Evolutionary conservation across 2,888 invertebrate genomes (phyloP).

Genomic region (Mactromeris polynyma): DNA sequence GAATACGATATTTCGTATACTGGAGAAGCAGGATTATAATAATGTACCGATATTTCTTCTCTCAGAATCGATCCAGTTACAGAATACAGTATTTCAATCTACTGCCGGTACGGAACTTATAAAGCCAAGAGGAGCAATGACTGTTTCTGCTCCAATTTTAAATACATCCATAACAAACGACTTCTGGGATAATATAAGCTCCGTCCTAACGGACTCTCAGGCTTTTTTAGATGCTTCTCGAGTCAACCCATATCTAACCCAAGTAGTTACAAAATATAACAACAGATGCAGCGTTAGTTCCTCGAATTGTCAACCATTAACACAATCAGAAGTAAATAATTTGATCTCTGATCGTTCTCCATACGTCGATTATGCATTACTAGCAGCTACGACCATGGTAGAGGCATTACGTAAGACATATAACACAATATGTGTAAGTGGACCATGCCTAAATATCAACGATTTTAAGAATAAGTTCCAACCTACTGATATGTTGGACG

Average conservation of each 20-base stretch:
- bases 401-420: slow-evolving; percentile 31
- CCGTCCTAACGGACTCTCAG: slow-evolving; percentile 38
- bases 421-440: neutral
- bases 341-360: slow-evolving; percentile 18
- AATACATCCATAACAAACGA: neutral
- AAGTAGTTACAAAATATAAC: slow-evolving; percentile 34
- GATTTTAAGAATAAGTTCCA: slow-evolving; percentile 18
- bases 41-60: slow-evolving; percentile 54
- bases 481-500: slow-evolving; percentile 6
- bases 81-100: slow-evolving; percentile 29
- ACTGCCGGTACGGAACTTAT: neutral
- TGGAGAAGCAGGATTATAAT: slow-evolving; percentile 5
- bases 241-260: slow-evolving; percentile 52
- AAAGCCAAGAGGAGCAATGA: slow-evolving; percentile 44
- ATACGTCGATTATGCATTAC: slow-evolving; percentile 55
- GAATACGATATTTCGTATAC: slow-evolving; percentile 40
- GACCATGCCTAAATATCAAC: neutral
- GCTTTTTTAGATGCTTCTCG: slow-evolving; percentile 19
- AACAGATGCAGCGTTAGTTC: neutral
- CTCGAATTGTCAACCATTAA: neutral
- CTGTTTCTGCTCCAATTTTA: slow-evolving; percentile 35
- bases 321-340: neutral
- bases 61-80: slow-evolving; percentile 38
- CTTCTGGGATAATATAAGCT: slow-evolving; percentile 44
- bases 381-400: slow-evolving; percentile 46